These are phyloP conservation scores for Drosophila pseudotalamancana DNA, from an alignment of 2,888 invertebrate species.

Conservation along the genomic window DNA sequence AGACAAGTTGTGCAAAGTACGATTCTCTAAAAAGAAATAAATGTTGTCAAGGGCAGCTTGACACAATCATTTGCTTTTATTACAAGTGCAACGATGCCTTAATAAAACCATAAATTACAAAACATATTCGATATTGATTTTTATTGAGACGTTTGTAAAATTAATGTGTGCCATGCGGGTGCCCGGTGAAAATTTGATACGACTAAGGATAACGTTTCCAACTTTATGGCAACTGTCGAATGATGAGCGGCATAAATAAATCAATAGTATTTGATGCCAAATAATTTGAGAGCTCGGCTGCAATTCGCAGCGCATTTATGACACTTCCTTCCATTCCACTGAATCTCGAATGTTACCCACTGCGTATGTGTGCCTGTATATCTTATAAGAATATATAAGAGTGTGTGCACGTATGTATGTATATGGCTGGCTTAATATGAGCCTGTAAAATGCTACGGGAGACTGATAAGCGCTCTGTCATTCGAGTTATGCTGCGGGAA, in stretches of 20 bases:
- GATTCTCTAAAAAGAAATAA: no score
- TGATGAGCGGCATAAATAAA: slow-evolving; percentile 70
- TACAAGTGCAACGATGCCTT: slow-evolving; percentile 14
- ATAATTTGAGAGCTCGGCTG: slow-evolving; percentile 55
- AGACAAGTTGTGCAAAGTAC: neutral
- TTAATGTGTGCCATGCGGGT: slow-evolving; percentile 53
- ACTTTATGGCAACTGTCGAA: slow-evolving; percentile 54
- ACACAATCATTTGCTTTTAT: slow-evolving; percentile 27
- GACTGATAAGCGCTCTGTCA: slow-evolving; percentile 30
- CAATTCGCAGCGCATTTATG: slow-evolving; percentile 36
- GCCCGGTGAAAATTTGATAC: slow-evolving; percentile 7
- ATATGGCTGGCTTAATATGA: neutral
- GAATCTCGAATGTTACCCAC: neutral
- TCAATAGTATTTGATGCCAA: slow-evolving; percentile 73
- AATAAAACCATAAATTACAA: slow-evolving; percentile 54
- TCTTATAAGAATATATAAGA: no score
- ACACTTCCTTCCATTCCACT: slow-evolving; percentile 3
- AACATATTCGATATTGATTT: slow-evolving; percentile 69
- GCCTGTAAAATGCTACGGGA: slow-evolving; percentile 34
- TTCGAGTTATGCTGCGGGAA: slow-evolving; percentile 13
- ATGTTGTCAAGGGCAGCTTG: slow-evolving; percentile 1
- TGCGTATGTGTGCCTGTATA: slow-evolving; percentile 7
- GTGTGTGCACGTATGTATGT: neutral
- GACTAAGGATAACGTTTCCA: slow-evolving; percentile 15
- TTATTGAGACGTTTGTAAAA: slow-evolving; percentile 73